Evolutionary conservation across 2,888 invertebrate genomes (phyloP).

Genomic region (Neoascia interrupta): DNA sequence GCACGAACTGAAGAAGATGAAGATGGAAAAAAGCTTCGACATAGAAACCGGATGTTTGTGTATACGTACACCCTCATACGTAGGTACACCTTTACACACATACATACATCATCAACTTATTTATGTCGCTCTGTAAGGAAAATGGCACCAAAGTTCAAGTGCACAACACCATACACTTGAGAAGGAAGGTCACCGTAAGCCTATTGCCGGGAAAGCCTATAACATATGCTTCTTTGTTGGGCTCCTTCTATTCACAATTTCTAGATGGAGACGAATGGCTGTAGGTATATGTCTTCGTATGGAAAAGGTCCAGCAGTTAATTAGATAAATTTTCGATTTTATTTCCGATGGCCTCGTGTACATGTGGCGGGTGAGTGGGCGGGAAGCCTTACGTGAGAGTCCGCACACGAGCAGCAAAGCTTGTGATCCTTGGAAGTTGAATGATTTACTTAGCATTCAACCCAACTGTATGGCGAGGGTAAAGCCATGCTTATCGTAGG

Average conservation of each 20-base stretch:
- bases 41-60: constrained; percentile 19
- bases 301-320: constrained; percentile 58
- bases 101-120: constrained; percentile 38
- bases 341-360: constrained; percentile 30
- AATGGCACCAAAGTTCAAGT: constrained; percentile 48
- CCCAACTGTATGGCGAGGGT: no score
- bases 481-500: no score
- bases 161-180: constrained; percentile 26
- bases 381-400: constrained; percentile 13
- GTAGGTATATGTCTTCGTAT: constrained; percentile 6
- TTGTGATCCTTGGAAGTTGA: constrained; percentile 35
- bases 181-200: constrained; percentile 41
- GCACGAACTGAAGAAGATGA: constrained; percentile 8
- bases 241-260: constrained; percentile 21
- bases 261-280: constrained; percentile 40
- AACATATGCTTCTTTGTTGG: constrained; percentile 55
- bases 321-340: constrained; percentile 68
- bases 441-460: constrained; percentile 41
- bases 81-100: neutral
- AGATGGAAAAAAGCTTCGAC: constrained; percentile 26
- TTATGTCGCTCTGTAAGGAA: constrained; percentile 37
- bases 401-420: no score
- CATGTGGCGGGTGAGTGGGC: neutral
- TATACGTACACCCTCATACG: neutral
- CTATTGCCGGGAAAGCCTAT: constrained; percentile 34